Conservation (phyloP, 1,140 invertebrate genomes). For the Drosophila kepulauana region DNA sequence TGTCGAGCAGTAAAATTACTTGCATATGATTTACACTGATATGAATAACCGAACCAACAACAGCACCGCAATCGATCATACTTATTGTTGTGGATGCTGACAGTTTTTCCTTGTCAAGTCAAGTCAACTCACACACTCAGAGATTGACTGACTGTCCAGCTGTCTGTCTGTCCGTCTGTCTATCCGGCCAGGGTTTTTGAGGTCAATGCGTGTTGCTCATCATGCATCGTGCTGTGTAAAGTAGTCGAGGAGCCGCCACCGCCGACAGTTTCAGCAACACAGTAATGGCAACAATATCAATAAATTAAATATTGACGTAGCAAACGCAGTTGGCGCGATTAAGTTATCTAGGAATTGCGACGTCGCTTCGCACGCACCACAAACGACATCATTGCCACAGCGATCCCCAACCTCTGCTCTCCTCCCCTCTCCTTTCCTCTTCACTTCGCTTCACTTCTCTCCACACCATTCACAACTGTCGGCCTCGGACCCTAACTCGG, state of each 20-base stretch:
- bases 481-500: slow-evolving; percentile 14
- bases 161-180: background rate
- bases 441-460: background rate
- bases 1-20: slow-evolving; percentile 5
- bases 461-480: background rate
- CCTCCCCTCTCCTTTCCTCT: no score
- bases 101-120: slow-evolving; percentile 38
- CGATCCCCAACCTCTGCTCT: no score
- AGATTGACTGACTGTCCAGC: slow-evolving; percentile 4
- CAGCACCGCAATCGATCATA: slow-evolving; percentile 45
- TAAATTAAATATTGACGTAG: slow-evolving; percentile 77
- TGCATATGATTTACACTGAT: slow-evolving; percentile 37
- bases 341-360: slow-evolving; percentile 40
- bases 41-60: slow-evolving; percentile 15
- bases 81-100: slow-evolving; percentile 44
- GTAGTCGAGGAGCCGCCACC: background rate
- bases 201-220: slow-evolving; percentile 36
- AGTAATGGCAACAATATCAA: slow-evolving; percentile 44
- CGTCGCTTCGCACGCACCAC: slow-evolving; percentile 20
- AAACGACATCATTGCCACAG: background rate
- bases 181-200: slow-evolving; percentile 26
- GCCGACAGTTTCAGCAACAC: slow-evolving; percentile 4
- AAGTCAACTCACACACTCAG: background rate
- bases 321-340: slow-evolving; percentile 40
- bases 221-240: slow-evolving; percentile 15